Evolutionary conservation across 2,113 vertebrate species (phyloP), one percentile per base, ranked within the genome.

Genomic region (Oryzias melastigma): DNA sequence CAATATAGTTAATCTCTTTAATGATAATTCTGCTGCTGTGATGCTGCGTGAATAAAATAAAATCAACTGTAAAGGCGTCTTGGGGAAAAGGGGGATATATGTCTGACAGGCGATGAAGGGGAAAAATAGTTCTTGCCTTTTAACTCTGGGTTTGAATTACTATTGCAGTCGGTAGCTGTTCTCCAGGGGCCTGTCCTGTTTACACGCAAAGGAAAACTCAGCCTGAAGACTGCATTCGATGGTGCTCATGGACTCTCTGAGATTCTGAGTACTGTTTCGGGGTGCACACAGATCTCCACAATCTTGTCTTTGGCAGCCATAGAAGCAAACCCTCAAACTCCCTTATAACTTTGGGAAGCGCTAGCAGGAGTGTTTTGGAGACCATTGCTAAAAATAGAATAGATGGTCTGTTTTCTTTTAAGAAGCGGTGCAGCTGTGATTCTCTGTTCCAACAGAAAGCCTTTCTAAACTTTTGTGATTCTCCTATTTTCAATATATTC

Each of bases 301-400:
- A 51, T 71, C 27, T 63, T 4, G 8, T 46, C 43, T 35, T 52
- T 49, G 51, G 20, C 20, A 52, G 45, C 19, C 22, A 42, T 7
- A 56, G 12, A 52, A 29, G 24, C 54, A 42, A 49, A 25, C 59
- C 29, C 29, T 62, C 15, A 66, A 71, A 62, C 68, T 20, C 17
- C 29, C 52, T 65, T 59, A 54, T 53, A 68, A 55, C 51, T 73
- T 48, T 56, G 60, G 53, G 58, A 45, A 41, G 56, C 40, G 19
- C 50, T 63, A 65, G 79, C 55, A 65, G 70, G 69, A 65, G 40
- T 56, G 71, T 72, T 75, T 48, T 73, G 41, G 48, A 64, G 78
- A 59, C 65, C 41, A 76, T 69, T 69, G 4, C 83, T 87, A 86
- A 58, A 78, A 83, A 89, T 87, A 84, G 80, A 35, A 62, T 4